These are phyloP conservation scores for Actinia equina DNA, from an alignment of 64 coral and sea anemone species.

Conservation along the genomic window DNA sequence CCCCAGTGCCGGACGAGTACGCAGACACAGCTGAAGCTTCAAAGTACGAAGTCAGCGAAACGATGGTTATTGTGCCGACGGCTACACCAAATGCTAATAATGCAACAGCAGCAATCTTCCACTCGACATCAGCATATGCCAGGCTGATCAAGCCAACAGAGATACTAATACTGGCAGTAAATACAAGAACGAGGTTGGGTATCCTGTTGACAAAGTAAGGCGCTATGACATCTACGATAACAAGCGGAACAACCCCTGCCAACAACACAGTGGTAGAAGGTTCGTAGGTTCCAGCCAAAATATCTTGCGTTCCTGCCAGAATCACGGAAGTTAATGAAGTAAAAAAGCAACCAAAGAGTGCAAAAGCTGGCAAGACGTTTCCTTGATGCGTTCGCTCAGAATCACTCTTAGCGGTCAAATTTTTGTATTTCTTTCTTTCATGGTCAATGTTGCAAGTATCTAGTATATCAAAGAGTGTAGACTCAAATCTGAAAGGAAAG, in stretches of 20 bases:
- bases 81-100: slow-evolving; percentile 26
- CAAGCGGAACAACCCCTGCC: slow-evolving; percentile 18
- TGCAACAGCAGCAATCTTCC: slow-evolving; percentile 51
- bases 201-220: slow-evolving; percentile 60
- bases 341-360: too few species aligned
- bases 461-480: too few species aligned
- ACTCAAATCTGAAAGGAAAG: too few species aligned
- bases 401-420: too few species aligned
- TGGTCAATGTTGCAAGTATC: too few species aligned
- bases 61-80: slow-evolving; percentile 39
- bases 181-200: slow-evolving; percentile 38
- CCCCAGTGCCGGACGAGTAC: slow-evolving; percentile 54
- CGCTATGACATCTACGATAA: slow-evolving; percentile 31
- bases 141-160: slow-evolving; percentile 30
- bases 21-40: slow-evolving; percentile 16
- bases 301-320: slow-evolving; percentile 60
- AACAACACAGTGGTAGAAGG: slow-evolving; percentile 43
- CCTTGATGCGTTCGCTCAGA: too few species aligned
- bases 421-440: too few species aligned
- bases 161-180: not conserved
- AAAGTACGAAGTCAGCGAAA: slow-evolving; percentile 58
- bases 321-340: not conserved
- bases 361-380: too few species aligned
- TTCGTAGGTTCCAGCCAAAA: slow-evolving; percentile 55
- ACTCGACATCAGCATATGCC: slow-evolving; percentile 40